These are phyloP conservation scores for Bos javanicus DNA, from an alignment of 2,113 vertebrate genomes.

Conservation along the genomic window DNA sequence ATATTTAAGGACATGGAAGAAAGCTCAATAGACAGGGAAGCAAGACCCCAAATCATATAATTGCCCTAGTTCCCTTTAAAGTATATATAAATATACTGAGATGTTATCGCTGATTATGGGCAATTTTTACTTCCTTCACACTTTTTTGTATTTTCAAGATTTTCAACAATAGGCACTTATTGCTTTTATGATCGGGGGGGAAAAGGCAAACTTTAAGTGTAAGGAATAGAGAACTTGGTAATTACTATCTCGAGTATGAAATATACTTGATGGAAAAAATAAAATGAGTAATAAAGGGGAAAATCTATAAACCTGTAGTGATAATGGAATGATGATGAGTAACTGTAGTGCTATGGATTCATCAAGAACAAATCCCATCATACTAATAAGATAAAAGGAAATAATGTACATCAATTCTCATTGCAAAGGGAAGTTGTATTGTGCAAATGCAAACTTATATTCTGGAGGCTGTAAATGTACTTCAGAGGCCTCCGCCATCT, in stretches of 20 bases:
- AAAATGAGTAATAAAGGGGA: slow-evolving; percentile 49
- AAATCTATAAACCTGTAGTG: slow-evolving; percentile 33
- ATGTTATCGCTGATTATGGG: neutral
- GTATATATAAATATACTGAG: neutral
- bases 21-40: neutral
- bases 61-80: slow-evolving; percentile 18
- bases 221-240: slow-evolving; percentile 21
- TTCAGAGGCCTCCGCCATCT: neutral
- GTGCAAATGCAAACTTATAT: neutral
- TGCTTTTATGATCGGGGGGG: slow-evolving; percentile 19
- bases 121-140: slow-evolving; percentile 4
- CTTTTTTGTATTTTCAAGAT: neutral
- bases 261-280: slow-evolving; percentile 42
- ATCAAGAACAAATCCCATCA: slow-evolving; percentile 31
- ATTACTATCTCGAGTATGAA: slow-evolving; percentile 33
- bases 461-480: neutral
- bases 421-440: neutral
- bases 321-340: slow-evolving; percentile 32
- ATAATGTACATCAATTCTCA: neutral
- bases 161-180: slow-evolving; percentile 21
- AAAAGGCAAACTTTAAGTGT: slow-evolving; percentile 27
- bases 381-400: slow-evolving; percentile 37
- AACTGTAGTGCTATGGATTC: neutral
- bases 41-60: neutral
- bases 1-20: slow-evolving; percentile 53